A percentile compares a stretch with the other conserved stretches of the same genome.
These are phyloP conservation scores for Drosophila parabipectinata DNA, from an alignment of 1,140 invertebrate genomes.

Conservation along the genomic window DNA sequence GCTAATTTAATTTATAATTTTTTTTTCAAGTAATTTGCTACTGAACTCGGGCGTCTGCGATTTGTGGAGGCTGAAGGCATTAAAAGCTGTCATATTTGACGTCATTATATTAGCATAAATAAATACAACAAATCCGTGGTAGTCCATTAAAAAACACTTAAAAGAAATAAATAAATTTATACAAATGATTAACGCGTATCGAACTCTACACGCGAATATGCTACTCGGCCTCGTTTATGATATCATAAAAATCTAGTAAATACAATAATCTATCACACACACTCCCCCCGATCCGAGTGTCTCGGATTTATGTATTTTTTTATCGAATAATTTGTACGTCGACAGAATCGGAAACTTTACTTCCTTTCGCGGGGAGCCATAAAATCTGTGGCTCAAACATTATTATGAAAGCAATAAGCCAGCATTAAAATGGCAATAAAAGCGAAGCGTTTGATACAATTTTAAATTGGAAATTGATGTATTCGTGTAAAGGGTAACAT, in stretches of 20 bases:
- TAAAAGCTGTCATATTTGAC: slow-evolving; percentile 55
- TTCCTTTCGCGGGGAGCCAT: slow-evolving; percentile 33
- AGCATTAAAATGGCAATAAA: slow-evolving; percentile 9
- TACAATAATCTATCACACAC: slow-evolving; percentile 30
- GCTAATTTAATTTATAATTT: slow-evolving; percentile 40
- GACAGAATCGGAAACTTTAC: slow-evolving; percentile 35
- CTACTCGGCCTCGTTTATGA: slow-evolving; percentile 37
- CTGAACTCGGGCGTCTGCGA: background rate
- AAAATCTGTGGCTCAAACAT: slow-evolving; percentile 26
- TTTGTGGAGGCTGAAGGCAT: background rate
- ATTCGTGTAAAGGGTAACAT: background rate
- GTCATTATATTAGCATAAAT: slow-evolving; percentile 74
- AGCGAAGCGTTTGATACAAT: background rate
- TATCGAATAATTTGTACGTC: slow-evolving; percentile 74
- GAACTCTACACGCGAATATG: slow-evolving; percentile 28
- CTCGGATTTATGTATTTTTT: slow-evolving; percentile 57
- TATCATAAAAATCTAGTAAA: slow-evolving; percentile 59
- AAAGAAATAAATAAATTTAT: slow-evolving; percentile 51
- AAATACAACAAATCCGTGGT: slow-evolving; percentile 57
- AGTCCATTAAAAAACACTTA: slow-evolving; percentile 65
- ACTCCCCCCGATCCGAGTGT: slow-evolving; percentile 22
- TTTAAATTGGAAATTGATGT: background rate
- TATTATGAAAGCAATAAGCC: slow-evolving; percentile 15
- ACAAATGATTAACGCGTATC: slow-evolving; percentile 50
- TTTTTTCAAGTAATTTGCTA: background rate